A percentile compares a stretch with the other conserved stretches of the same genome.
Evolutionary conservation across 2,888 invertebrate species (phyloP).

Genomic region (Exephanes ischioxanthus): DNA sequence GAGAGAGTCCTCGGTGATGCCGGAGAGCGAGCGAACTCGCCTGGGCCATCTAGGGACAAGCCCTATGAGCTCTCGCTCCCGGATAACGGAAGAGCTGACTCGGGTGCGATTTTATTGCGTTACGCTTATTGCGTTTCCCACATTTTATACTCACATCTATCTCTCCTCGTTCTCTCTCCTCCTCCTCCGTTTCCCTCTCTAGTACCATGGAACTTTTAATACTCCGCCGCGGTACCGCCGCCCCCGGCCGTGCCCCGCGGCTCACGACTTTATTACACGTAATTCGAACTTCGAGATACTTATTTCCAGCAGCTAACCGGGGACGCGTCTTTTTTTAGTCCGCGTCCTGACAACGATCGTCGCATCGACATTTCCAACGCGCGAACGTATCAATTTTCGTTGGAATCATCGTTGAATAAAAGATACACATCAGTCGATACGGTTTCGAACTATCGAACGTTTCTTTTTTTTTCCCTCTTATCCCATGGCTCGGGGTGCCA

Average conservation of each 20-base stretch:
- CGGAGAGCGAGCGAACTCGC: conserved; percentile 28
- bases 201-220: conserved; percentile 74
- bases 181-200: conserved; percentile 28
- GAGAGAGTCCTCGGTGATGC: conserved; percentile 17
- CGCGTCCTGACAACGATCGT: neutral
- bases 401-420: conserved; percentile 1
- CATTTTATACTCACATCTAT: conserved; percentile 75
- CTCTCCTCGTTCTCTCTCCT: conserved; percentile 43
- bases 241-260: conserved; percentile 1
- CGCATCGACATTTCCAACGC: neutral
- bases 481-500: neutral
- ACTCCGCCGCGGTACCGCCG: conserved; percentile 58
- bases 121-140: conserved; percentile 81
- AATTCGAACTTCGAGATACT: conserved; percentile 4
- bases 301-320: neutral
- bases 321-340: conserved; percentile 10
- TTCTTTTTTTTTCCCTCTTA: neutral
- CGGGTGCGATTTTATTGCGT: conserved; percentile 80
- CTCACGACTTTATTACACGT: conserved; percentile 28
- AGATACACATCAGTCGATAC: neutral
- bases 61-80: conserved; percentile 58
- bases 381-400: neutral
- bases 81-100: conserved; percentile 78
- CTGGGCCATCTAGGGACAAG: conserved; percentile 34
- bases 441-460: neutral